Conservation (phyloP, 2,113 vertebrate genomes). For the Collichthys lucidus region DNA sequence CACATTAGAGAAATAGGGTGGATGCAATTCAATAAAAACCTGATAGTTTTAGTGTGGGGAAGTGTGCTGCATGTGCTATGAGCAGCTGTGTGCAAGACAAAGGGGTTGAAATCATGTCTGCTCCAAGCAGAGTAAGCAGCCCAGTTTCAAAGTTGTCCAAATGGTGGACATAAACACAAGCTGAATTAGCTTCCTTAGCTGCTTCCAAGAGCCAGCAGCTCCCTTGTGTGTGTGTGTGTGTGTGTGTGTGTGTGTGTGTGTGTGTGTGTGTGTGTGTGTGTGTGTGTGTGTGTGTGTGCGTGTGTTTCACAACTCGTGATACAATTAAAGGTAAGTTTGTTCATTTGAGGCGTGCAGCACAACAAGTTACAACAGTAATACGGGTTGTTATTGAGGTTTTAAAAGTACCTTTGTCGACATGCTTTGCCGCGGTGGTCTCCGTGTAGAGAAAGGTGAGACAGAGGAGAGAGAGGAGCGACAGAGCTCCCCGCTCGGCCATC, state of each 20-base stretch:
- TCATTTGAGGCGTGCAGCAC: background rate
- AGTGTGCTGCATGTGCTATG: background rate
- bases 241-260: no score
- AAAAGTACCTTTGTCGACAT: constrained; percentile 84
- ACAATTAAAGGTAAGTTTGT: constrained; percentile 39
- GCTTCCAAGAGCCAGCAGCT: constrained; percentile 23
- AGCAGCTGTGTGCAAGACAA: constrained; percentile 55
- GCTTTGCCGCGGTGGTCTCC: constrained; percentile 74
- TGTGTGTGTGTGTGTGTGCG: no score
- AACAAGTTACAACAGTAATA: background rate
- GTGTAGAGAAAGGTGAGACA: constrained; percentile 83
- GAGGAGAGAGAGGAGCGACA: constrained; percentile 85
- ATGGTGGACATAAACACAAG: constrained; percentile 30
- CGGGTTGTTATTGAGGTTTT: no score
- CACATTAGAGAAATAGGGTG: background rate
- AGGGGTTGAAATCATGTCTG: constrained; percentile 52
- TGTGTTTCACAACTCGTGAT: constrained; percentile 20
- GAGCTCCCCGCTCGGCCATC: constrained; percentile 89
- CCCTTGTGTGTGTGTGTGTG: background rate
- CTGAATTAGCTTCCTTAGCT: constrained; percentile 40
- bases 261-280: no score
- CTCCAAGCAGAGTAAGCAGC: background rate
- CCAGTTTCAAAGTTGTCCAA: constrained; percentile 58
- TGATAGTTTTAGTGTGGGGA: no score
- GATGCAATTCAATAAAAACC: background rate